Evolutionary conservation across 2,888 invertebrate genomes (phyloP).

Genomic region (Tryphoninae sp.): DNA sequence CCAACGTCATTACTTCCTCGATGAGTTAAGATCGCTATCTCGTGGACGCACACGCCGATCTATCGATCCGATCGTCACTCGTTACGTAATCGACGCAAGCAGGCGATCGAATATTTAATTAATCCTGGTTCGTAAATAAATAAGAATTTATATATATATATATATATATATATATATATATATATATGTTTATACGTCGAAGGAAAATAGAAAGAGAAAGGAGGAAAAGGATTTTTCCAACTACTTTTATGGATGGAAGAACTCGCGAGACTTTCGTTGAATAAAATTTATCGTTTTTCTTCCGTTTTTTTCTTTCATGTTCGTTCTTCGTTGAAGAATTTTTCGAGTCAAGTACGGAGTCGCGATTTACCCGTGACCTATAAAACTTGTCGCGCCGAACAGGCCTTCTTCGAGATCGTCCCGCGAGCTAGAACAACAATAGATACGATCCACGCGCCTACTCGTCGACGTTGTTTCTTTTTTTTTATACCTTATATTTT

Average conservation of each 20-base stretch:
- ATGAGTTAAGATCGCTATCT: conserved; percentile 55
- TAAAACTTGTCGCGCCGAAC: conserved; percentile 46
- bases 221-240: conserved; percentile 53
- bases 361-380: conserved; percentile 57
- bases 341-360: conserved; percentile 28
- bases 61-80: conserved; percentile 24
- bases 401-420: conserved; percentile 27
- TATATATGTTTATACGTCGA: background rate
- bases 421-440: conserved; percentile 40
- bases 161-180: background rate
- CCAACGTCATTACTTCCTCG: conserved; percentile 36
- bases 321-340: background rate
- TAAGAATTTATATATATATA: background rate
- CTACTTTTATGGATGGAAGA: background rate
- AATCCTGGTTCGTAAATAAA: conserved; percentile 2
- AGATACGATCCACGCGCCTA: conserved; percentile 40
- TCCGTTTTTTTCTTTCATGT: background rate
- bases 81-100: conserved; percentile 23
- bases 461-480: conserved; percentile 6
- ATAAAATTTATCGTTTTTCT: background rate
- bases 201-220: conserved; percentile 53
- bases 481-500: background rate
- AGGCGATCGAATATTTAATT: conserved; percentile 40
- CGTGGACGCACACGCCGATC: conserved; percentile 25
- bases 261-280: conserved; percentile 17